These are phyloP conservation scores for Nansenia antarctica DNA, from an alignment of 2,113 vertebrate genomes.

Conservation along the genomic window DNA sequence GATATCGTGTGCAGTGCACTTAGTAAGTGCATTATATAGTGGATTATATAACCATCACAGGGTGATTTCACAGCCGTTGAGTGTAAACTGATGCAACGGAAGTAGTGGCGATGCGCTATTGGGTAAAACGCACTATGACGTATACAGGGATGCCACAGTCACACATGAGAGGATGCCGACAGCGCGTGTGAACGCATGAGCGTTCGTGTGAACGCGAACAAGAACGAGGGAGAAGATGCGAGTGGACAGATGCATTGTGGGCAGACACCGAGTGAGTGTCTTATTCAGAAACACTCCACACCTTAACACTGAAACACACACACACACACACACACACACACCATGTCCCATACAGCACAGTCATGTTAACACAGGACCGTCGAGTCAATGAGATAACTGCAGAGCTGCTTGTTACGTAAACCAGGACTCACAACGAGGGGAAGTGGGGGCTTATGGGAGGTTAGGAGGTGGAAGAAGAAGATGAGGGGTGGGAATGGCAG, in stretches of 20 bases:
- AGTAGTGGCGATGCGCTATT: neutral
- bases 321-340: neutral
- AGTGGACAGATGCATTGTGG: neutral
- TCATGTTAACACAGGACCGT: neutral
- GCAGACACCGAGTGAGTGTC: neutral
- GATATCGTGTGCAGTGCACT: too few species aligned
- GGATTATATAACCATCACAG: neutral
- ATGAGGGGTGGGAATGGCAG: neutral
- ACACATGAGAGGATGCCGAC: neutral
- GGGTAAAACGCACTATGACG: neutral
- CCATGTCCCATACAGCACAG: neutral
- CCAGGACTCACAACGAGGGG: neutral
- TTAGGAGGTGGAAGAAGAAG: neutral
- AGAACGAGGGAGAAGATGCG: neutral
- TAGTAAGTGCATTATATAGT: neutral
- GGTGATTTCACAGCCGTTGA: neutral
- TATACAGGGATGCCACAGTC: neutral
- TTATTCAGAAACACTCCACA: neutral
- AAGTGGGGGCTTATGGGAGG: neutral
- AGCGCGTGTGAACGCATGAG: neutral
- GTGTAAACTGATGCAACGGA: neutral
- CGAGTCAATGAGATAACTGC: slow-evolving; percentile 3
- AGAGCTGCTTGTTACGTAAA: slow-evolving; percentile 7
- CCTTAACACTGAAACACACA: neutral
- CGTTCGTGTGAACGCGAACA: neutral